Base-by-base conservation (phyloP, 2,113 vertebrate genomes). In the Poeciliopsis turrubarensis region DNA sequence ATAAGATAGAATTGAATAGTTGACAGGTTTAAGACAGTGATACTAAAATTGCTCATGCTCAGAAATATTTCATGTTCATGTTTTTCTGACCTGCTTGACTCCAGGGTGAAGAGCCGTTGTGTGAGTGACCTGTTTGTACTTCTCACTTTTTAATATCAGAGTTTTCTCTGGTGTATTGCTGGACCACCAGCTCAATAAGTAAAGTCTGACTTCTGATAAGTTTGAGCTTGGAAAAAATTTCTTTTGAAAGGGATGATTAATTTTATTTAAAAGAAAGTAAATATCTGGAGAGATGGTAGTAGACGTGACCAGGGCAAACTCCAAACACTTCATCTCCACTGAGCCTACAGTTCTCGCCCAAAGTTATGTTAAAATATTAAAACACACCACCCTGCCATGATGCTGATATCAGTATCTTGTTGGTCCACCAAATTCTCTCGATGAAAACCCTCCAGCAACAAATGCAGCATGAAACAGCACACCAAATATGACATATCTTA, bases 351-450 rank as follows among this genome's bases (percentile, higher is more conserved):
- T 9, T 17, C 61, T 61, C 41, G n/a, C n/a, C 32, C 60, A 29
- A 26, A 60, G n/a, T 62, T 25, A 37, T 34, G 57, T 71, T 61
- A 61, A 71, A 61, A 22, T 29, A 61, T 19, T 26, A 14, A 71
- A 71, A 10, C 22, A 61, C 6, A 72, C 10, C 34, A 41, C 17
- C n/a, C n/a, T 19, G 26, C 34, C 60, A 19, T 15, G 9, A 70
- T 31, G 44, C 19, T 29, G 57, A 68, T 19, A 68, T 47, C n/a
- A 26, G 32, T 60, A 37, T 22, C 10, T 15, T n/a, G 31, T 31
- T 60, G 31, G 25, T 22, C 67, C 6, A 13, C 19, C 29, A 13
- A 57, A 12, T 34, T 62, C 61, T 44, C 60, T 26, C 13, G 5
- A 37, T n/a, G 19, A 41, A 77, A 75, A n/a, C 32, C 54, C 22